A percentile compares a stretch with the other conserved stretches of the same genome.
These are phyloP conservation scores for Fratercula arctica DNA, from an alignment of 2,797 vertebrate species.

Conservation along the genomic window DNA sequence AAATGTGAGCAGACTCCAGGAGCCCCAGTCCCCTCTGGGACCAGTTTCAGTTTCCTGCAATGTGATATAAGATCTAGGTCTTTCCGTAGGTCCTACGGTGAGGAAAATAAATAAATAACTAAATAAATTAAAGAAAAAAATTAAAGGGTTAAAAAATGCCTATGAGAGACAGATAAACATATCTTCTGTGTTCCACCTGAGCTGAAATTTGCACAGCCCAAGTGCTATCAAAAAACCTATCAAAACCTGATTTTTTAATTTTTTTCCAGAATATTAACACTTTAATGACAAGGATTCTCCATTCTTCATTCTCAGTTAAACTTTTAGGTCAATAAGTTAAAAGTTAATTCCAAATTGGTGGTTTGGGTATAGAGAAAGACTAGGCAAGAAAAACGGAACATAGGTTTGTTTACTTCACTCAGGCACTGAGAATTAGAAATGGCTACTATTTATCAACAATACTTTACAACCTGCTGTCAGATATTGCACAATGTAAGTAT, in stretches of 20 bases:
- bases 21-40: background rate
- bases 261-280: background rate
- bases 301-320: background rate
- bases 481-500: background rate
- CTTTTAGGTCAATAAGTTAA: background rate
- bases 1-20: background rate
- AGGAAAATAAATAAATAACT: background rate
- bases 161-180: background rate
- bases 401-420: background rate
- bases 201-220: background rate
- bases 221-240: background rate
- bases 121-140: too few relatives aligned
- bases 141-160: rapidly evolving
- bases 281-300: background rate
- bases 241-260: background rate
- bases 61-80: background rate
- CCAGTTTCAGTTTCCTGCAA: background rate
- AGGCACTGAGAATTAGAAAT: background rate
- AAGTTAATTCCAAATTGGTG: background rate
- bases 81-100: background rate
- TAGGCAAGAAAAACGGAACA: background rate
- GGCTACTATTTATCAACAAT: background rate
- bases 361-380: background rate
- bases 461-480: background rate
- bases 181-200: background rate